phyloP scores from a whole-genome alignment of 1,140 invertebrate species.

The Brachionus calyciflorus region DNA sequence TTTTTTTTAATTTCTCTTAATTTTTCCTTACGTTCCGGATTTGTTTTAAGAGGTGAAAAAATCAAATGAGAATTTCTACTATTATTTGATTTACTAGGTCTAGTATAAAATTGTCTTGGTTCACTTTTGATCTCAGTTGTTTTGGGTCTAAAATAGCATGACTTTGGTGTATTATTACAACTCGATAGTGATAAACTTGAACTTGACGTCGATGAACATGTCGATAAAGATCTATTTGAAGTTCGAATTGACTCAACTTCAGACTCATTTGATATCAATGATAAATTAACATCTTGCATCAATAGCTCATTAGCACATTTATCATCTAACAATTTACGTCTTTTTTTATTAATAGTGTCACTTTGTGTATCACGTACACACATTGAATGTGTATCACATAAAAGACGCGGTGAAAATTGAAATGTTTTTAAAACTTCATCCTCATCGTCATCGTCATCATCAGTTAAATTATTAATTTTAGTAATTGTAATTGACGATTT shows the following conservation, averaged over 20 bases:
- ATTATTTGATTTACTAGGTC: neutral
- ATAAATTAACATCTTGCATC: neutral
- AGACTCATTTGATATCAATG: neutral
- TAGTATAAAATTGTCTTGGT: neutral
- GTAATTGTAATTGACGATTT: neutral
- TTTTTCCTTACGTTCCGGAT: neutral
- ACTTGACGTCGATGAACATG: neutral
- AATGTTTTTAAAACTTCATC: neutral
- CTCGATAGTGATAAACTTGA: neutral
- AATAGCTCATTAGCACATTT: neutral
- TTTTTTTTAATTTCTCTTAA: conserved; percentile 22
- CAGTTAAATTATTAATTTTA: conserved; percentile 10
- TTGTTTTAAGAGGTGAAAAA: conserved; percentile 10
- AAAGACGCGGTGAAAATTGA: neutral
- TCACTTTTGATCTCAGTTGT: neutral
- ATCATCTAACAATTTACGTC: neutral
- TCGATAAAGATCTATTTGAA: neutral
- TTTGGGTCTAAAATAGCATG: neutral
- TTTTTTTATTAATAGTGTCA: neutral
- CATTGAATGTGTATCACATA: neutral
- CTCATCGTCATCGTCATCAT: neutral
- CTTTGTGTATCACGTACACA: neutral
- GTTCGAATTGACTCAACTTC: neutral
- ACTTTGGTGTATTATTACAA: conserved; percentile 1
- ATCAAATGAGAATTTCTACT: neutral